Evolutionary conservation across 1,140 invertebrate species (phyloP), one percentile per base, ranked within the genome.

Genomic region (Drosophila murphyi): DNA sequence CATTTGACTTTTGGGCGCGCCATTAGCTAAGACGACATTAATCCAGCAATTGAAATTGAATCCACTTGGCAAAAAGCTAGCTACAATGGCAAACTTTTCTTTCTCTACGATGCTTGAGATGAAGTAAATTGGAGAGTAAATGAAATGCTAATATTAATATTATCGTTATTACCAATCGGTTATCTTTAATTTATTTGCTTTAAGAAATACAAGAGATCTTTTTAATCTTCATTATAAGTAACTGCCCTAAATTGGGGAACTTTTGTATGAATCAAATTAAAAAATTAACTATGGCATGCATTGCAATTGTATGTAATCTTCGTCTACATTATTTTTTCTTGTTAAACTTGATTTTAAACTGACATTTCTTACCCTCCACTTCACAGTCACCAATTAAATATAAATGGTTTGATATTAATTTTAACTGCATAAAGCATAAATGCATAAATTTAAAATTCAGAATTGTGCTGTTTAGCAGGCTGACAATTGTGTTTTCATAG

Each of bases 1-100:
- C 55, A 75, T 57, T 43, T 76, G 72, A 52, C 28, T 45, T n/a
- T 8, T 57, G 47, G 51, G 74, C 67, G 57, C 28, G 69, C 85
- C 85, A 89, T 89, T 89, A 89, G 85, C 86, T 89, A 89, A 89
- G 80, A 47, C 80, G 85, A 89, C 85, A 72, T 72, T 89, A 81
- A 89, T 89, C 85, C 86, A 69, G 34, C 50, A 59, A 78, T 81
- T 73, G 70, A 86, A 71, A 72, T 28, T 71, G 50, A 54, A 55
- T 52, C 34, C 20, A 29, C 39, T 70, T 47, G 37, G 51, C 59
- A 39, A 62, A 61, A 63, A 35, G 10, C 6, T 10, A 10, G 8
- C 56, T 29, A 57, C 55, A 60, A 69, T 71, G 12, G 20, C 8
- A 37, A 20, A 29, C n/a, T 12, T 34, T 61, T n/a, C 5, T 29